These are phyloP conservation scores for Pristionchus exspectatus DNA, from an alignment of 2,888 invertebrate genomes.

Conservation along the genomic window DNA sequence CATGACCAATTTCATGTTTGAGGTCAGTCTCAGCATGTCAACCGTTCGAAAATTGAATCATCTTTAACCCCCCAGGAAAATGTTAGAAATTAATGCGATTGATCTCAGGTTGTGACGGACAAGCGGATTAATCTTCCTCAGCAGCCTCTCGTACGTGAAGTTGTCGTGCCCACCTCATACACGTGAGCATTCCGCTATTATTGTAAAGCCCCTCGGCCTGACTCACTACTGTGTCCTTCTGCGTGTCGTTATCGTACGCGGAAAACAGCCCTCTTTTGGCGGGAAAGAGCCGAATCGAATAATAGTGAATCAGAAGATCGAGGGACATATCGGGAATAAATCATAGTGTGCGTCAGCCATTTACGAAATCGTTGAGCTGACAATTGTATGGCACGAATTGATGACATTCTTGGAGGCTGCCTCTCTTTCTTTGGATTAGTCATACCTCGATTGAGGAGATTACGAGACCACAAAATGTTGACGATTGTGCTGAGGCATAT, in stretches of 20 bases:
- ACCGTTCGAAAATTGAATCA: too few relatives aligned
- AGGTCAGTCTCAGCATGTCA: slow-evolving; percentile 82
- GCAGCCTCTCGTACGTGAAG: slow-evolving; percentile 87
- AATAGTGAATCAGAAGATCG: slow-evolving; percentile 13
- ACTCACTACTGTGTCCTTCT: neutral
- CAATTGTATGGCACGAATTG: slow-evolving; percentile 84
- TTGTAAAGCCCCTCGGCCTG: neutral
- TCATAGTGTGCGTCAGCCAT: slow-evolving; percentile 13
- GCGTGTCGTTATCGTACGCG: neutral
- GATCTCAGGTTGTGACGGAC: slow-evolving; percentile 87
- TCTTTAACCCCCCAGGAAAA: too few relatives aligned
- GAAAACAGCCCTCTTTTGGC: neutral
- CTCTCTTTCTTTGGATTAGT: slow-evolving; percentile 84
- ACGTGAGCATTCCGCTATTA: slow-evolving; percentile 58
- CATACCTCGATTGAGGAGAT: neutral
- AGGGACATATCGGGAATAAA: neutral
- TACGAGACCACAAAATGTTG: neutral
- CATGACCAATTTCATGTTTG: slow-evolving; percentile 94
- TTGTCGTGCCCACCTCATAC: slow-evolving; percentile 87
- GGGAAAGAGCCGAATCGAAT: neutral
- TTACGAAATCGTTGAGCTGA: slow-evolving; percentile 82
- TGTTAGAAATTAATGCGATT: neutral
- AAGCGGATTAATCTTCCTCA: slow-evolving; percentile 81
- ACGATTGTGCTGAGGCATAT: neutral
- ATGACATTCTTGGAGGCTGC: slow-evolving; percentile 88